phyloP scores from a whole-genome alignment of 1,140 invertebrate species.

The Aethina tumida region DNA sequence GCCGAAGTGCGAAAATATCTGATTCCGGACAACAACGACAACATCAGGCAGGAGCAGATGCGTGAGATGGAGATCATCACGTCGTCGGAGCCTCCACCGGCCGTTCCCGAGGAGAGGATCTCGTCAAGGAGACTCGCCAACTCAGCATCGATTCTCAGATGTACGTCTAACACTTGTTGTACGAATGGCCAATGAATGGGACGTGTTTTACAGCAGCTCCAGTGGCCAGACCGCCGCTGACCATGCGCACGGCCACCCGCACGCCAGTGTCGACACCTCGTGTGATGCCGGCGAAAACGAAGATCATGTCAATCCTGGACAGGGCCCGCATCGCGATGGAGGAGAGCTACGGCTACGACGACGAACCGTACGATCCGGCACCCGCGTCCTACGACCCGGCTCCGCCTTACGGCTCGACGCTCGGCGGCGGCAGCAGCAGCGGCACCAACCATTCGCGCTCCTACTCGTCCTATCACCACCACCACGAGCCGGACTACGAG shows the following conservation, averaged over 20 bases:
- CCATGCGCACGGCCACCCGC: conserved; percentile 37
- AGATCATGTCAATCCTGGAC: conserved; percentile 74
- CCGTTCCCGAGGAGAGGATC: conserved; percentile 6
- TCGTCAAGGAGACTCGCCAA: conserved; percentile 7
- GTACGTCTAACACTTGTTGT: conserved; percentile 4
- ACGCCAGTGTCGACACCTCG: conserved; percentile 37
- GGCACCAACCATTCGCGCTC: conserved; percentile 12
- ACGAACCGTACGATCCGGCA: conserved; percentile 21
- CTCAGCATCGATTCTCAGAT: conserved; percentile 8
- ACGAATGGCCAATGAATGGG: neutral
- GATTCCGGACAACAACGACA: conserved; percentile 66
- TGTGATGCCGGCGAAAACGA: conserved; percentile 57
- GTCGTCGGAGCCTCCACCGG: conserved; percentile 30
- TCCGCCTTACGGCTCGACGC: conserved; percentile 10
- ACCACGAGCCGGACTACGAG: conserved; percentile 23
- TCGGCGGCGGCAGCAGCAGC: conserved; percentile 17
- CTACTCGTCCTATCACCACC: conserved; percentile 17
- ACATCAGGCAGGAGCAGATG: conserved; percentile 76
- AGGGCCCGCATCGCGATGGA: conserved; percentile 71
- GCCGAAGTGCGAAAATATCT: conserved; percentile 53
- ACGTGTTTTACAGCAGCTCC: conserved; percentile 12
- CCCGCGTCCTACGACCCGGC: conserved; percentile 19
- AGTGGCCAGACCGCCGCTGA: conserved; percentile 23
- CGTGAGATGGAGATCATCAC: conserved; percentile 70
- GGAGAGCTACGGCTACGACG: conserved; percentile 52